These are phyloP conservation scores for Nephrotoma flavescens DNA, from an alignment of 2,888 invertebrate species.

Conservation along the genomic window DNA sequence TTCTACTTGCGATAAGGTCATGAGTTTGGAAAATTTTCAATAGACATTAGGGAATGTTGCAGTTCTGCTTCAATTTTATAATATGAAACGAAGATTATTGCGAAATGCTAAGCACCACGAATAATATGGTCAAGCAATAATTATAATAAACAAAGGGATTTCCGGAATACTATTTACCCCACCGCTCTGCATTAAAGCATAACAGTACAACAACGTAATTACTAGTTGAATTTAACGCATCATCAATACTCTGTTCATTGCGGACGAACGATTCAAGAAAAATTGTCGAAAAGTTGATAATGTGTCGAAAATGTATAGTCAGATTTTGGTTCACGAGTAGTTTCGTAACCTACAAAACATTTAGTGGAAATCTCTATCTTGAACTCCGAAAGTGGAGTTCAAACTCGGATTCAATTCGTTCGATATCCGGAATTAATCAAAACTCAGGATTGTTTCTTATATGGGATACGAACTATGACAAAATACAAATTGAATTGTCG, in stretches of 20 bases:
- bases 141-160: not conserved
- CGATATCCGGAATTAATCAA: not conserved
- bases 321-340: not conserved
- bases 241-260: no score
- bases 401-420: constrained; percentile 5
- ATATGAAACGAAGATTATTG: not conserved
- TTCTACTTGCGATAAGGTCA: no score
- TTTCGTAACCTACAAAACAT: constrained; percentile 6
- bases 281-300: constrained; percentile 13
- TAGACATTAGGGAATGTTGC: no score
- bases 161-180: not conserved
- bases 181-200: no score
- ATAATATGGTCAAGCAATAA: not conserved
- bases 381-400: constrained; percentile 6
- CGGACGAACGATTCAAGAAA: no score
- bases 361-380: no score
- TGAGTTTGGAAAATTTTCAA: no score
- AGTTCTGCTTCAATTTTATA: not conserved
- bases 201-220: no score
- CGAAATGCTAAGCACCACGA: not conserved
- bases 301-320: constrained; percentile 10
- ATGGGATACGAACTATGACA: not conserved
- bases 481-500: no score
- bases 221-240: not conserved
- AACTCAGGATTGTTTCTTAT: not conserved